Evolutionary conservation across 1,140 invertebrate species (phyloP).

Genomic region (Macrobrachium rosenbergii): DNA sequence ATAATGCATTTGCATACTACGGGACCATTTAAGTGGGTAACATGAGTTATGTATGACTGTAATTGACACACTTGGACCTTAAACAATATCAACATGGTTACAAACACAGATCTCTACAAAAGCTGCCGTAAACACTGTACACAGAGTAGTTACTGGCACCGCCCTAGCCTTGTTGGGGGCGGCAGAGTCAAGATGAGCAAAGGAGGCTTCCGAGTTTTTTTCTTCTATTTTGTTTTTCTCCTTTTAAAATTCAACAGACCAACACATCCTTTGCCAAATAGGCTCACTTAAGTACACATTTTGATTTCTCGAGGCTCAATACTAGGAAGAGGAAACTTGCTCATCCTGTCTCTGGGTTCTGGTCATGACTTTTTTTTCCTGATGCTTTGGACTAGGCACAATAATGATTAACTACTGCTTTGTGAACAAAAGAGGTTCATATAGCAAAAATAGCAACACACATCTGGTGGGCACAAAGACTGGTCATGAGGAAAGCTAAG

Average conservation of each 20-base stretch:
- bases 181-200: slow-evolving; percentile 36
- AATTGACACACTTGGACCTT: slow-evolving; percentile 51
- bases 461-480: slow-evolving; percentile 52
- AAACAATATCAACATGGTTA: slow-evolving; percentile 60
- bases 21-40: slow-evolving; percentile 51
- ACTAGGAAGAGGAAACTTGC: slow-evolving; percentile 45
- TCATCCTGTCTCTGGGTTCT: slow-evolving; percentile 44
- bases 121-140: slow-evolving; percentile 52
- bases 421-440: slow-evolving; percentile 57
- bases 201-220: slow-evolving; percentile 29
- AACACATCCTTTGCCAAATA: slow-evolving; percentile 35
- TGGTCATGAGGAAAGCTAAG: slow-evolving; percentile 10
- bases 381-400: slow-evolving; percentile 62
- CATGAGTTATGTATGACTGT: slow-evolving; percentile 51
- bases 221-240: neutral
- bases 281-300: slow-evolving; percentile 50
- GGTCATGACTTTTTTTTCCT: slow-evolving; percentile 42
- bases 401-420: slow-evolving; percentile 60
- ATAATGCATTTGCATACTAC: slow-evolving; percentile 54
- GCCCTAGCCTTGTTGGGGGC: slow-evolving; percentile 32
- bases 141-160: slow-evolving; percentile 53
- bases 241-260: neutral
- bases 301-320: slow-evolving; percentile 36
- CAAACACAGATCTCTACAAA: slow-evolving; percentile 60
- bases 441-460: slow-evolving; percentile 64